These are phyloP conservation scores for Herminia tarsipennalis DNA, from an alignment of 2,888 invertebrate species.

Conservation along the genomic window DNA sequence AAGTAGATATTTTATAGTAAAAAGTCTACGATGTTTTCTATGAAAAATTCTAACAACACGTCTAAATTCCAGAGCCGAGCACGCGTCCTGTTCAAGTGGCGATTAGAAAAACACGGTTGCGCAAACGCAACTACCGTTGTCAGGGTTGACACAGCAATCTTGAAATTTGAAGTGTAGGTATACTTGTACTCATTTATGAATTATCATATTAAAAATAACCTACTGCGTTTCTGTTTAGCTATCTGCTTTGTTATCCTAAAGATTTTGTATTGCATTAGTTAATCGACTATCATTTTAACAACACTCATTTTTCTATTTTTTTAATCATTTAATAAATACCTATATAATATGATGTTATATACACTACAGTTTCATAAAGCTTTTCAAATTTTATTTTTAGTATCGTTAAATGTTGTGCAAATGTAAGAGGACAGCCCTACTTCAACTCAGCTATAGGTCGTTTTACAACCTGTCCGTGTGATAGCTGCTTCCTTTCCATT, in stretches of 20 bases:
- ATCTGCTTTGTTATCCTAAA: too few relatives aligned
- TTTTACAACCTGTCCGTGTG: constrained; percentile 55
- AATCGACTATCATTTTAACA: too few relatives aligned
- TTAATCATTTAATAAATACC: too few relatives aligned
- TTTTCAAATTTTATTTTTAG: constrained; percentile 22
- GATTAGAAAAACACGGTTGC: constrained; percentile 39
- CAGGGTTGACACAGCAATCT: constrained; percentile 18
- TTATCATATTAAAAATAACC: too few relatives aligned
- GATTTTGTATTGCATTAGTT: too few relatives aligned
- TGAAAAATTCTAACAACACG: constrained; percentile 32
- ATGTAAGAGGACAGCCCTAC: constrained; percentile 28
- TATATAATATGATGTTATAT: neutral
- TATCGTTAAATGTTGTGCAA: constrained; percentile 21
- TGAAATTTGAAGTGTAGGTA: neutral
- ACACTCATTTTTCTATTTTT: too few relatives aligned
- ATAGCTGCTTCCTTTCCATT: constrained; percentile 61
- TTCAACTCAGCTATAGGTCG: constrained; percentile 22
- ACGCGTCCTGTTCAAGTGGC: constrained; percentile 32
- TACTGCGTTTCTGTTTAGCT: too few relatives aligned
- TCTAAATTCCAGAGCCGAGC: constrained; percentile 31
- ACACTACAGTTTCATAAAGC: neutral
- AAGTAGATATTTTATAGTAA: too few relatives aligned
- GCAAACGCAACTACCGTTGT: constrained; percentile 30
- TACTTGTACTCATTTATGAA: neutral
- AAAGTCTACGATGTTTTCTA: too few relatives aligned